Evolutionary conservation across 2,113 vertebrate species (phyloP), one percentile per base, ranked within the genome.

Genomic region (Poeciliopsis turrubarensis): DNA sequence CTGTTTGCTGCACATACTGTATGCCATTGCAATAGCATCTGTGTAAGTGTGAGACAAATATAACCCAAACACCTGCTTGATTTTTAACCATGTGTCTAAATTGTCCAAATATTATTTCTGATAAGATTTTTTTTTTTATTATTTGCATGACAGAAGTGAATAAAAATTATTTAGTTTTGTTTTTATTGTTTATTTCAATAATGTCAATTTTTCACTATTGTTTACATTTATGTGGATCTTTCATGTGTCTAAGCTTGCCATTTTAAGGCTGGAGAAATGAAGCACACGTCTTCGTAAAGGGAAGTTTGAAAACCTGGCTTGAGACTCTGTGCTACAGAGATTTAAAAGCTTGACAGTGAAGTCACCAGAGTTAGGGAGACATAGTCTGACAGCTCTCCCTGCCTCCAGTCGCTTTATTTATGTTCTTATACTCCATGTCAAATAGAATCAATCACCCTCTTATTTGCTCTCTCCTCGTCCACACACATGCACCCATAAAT

Each of bases 371-470:
- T 81, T 71, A 19, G 32, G 30, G 77, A 60, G 29, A 64, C 54
- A 77, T 72, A 65, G 60, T 44, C 27, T 84, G 86, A 82, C 88
- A 82, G 83, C 77, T 78, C 77, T 73, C 80, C 72, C 34, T 4
- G 77, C 77, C 80, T 73, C 72, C 78, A 57, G 80, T 60, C 72
- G 26, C 77, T 77, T 84, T 83, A 86, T 80, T 85, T 82, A 83
- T 78, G 62, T 73, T 83, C 77, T 68, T 66, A 29, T 60, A 78
- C 69, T 81, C 31, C 19, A 68, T 73, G 86, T 86, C 87, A 86
- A 64, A 92, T 74, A 69, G 83, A 84, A 89, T 92, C 73, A 84
- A 81, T 84, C 85, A 73, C 54, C 78, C 32, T 34, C 29, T 79
- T 78, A 71, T 68, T 75, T 19, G 1, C 71, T 54, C 30, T 30